phyloP scores from a whole-genome alignment of 2,113 vertebrate genomes.

The Anser cygnoides region DNA sequence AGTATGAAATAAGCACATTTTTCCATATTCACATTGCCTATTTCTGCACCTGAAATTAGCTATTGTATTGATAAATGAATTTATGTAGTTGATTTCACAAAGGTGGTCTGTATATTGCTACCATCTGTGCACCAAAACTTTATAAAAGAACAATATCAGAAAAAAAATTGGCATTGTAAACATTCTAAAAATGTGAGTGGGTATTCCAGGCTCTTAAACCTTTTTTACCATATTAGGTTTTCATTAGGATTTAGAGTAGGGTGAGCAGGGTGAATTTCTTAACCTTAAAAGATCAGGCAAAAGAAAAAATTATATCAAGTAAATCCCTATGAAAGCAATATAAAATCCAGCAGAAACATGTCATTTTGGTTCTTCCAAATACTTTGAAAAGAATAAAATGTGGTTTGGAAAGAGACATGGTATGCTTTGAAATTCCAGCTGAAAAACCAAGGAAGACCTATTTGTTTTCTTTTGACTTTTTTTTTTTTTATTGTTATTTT shows the following conservation, averaged over 20 bases:
- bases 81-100: background rate
- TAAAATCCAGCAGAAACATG: constrained; percentile 63
- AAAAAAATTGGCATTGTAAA: background rate
- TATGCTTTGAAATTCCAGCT: constrained; percentile 62
- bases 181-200: background rate
- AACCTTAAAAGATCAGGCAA: constrained; percentile 47
- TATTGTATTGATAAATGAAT: constrained; percentile 15
- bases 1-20: background rate
- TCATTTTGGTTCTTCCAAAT: constrained; percentile 54
- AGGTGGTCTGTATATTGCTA: background rate
- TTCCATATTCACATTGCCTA: background rate
- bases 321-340: constrained; percentile 57
- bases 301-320: constrained; percentile 19
- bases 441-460: constrained; percentile 42
- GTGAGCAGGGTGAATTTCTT: constrained; percentile 29
- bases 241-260: constrained; percentile 32
- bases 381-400: constrained; percentile 63
- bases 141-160: background rate
- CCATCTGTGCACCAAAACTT: background rate
- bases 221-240: constrained; percentile 51
- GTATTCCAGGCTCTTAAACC: background rate
- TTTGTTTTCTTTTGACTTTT: constrained; percentile 60
- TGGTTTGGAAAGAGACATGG: constrained; percentile 57
- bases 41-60: constrained; percentile 26
- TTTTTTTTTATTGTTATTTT: constrained; percentile 25